phyloP scores from a whole-genome alignment of 2,113 vertebrate genomes.

The Nycticorax nycticorax region DNA sequence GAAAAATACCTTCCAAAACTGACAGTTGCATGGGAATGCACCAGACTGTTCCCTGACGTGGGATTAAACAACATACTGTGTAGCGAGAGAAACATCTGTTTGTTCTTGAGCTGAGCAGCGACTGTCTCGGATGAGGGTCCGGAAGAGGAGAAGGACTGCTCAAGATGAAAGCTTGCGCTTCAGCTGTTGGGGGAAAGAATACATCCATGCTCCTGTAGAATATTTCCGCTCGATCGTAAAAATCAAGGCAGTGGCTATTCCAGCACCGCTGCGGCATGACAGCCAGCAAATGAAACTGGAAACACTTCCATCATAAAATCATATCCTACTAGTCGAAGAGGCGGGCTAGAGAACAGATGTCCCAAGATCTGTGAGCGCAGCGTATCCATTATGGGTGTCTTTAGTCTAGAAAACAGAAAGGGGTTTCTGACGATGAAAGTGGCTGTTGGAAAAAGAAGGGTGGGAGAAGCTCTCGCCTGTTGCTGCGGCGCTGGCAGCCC shows the following conservation, averaged over 20 bases:
- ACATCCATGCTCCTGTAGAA: background rate
- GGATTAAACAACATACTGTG: constrained; percentile 43
- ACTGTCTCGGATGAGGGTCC: background rate
- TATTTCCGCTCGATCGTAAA: background rate
- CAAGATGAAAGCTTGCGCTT: constrained; percentile 3
- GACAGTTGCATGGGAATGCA: constrained; percentile 1
- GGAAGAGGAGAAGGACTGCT: background rate
- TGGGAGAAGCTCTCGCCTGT: background rate
- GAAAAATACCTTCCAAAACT: background rate
- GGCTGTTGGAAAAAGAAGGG: background rate
- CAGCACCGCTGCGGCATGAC: background rate
- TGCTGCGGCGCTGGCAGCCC: background rate
- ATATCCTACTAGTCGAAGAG: background rate
- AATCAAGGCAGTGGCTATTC: background rate
- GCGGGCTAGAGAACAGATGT: background rate
- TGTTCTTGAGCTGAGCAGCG: constrained; percentile 24
- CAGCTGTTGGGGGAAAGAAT: background rate
- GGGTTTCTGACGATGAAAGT: background rate
- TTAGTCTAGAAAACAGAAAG: background rate
- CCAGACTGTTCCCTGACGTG: constrained; percentile 8
- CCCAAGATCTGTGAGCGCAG: background rate
- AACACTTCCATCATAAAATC: background rate
- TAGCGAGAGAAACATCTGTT: constrained; percentile 50
- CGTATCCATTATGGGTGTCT: background rate
- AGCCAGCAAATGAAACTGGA: background rate